A percentile compares a stretch with the other conserved stretches of the same genome.
Evolutionary conservation across 2,113 vertebrate species (phyloP).

Genomic region (Capreolus pygargus): DNA sequence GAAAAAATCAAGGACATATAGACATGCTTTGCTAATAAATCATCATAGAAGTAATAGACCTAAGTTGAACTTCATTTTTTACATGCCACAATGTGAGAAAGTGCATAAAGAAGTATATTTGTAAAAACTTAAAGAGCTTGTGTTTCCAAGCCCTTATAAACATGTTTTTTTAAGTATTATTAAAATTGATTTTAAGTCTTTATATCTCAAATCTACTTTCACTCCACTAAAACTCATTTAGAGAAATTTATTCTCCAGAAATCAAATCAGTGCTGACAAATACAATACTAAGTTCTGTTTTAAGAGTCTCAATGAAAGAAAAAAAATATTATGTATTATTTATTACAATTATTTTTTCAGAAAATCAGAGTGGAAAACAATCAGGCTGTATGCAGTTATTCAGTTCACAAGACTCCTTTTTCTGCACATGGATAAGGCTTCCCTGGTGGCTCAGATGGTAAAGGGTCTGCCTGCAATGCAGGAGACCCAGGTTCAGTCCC

Average conservation of each 20-base stretch:
- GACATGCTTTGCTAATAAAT: neutral
- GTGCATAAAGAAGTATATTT: neutral
- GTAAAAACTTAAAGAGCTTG: neutral
- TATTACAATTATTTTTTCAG: constrained; percentile 75
- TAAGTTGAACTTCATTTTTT: neutral
- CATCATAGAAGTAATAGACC: neutral
- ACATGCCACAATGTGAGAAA: neutral
- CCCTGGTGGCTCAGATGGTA: neutral
- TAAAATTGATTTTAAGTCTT: constrained; percentile 79
- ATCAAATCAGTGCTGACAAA: constrained; percentile 71
- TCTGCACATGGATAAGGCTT: constrained; percentile 30
- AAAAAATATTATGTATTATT: constrained; percentile 72
- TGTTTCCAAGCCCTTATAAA: neutral
- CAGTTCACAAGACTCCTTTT: constrained; percentile 50
- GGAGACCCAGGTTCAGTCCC: neutral
- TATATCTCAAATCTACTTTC: constrained; percentile 71
- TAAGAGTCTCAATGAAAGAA: constrained; percentile 73
- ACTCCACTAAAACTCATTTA: constrained; percentile 69
- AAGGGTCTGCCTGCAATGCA: neutral
- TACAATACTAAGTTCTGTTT: constrained; percentile 66
- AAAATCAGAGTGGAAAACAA: constrained; percentile 75
- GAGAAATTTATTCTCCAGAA: constrained; percentile 76
- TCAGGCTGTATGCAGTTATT: constrained; percentile 60
- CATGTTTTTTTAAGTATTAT: constrained; percentile 66
- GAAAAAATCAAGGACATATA: neutral